A percentile compares a stretch with the other conserved stretches of the same genome.
These are phyloP conservation scores for Eulacestoma nigropectus DNA, from an alignment of 2,113 vertebrate genomes.

Conservation along the genomic window DNA sequence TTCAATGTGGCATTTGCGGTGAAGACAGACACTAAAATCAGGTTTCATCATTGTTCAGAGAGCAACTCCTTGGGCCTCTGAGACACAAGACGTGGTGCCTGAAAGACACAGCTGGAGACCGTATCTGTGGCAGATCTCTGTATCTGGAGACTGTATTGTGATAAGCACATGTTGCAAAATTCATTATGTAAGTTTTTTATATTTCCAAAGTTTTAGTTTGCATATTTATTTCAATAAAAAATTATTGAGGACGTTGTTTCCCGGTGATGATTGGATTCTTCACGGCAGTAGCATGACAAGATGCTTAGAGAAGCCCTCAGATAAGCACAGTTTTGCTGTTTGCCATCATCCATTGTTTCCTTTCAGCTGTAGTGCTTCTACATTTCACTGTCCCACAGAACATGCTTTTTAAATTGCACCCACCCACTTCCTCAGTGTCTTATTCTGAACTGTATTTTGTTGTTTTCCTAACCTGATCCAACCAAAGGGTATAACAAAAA, in stretches of 20 bases:
- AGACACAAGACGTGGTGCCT: neutral
- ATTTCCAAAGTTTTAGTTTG: neutral
- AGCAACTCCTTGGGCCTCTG: neutral
- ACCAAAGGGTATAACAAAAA: neutral
- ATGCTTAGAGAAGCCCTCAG: neutral
- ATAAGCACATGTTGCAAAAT: neutral
- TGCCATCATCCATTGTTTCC: neutral
- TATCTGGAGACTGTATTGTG: neutral
- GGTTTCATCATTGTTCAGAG: neutral
- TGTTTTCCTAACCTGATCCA: neutral
- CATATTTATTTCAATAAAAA: neutral
- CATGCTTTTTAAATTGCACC: neutral
- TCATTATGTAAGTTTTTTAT: neutral
- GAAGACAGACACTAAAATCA: neutral
- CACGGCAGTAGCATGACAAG: neutral
- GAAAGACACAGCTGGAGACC: neutral
- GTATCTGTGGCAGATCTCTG: neutral
- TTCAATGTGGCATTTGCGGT: neutral
- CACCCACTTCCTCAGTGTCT: neutral
- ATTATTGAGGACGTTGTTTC: neutral
- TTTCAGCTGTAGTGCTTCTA: neutral
- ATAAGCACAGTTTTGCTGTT: neutral
- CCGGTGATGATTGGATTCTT: neutral
- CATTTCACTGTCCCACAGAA: neutral
- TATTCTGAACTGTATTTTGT: neutral